A percentile compares a stretch with the other conserved stretches of the same genome.
phyloP scores from a whole-genome alignment of 1,140 invertebrate species.

The Caenorhabditis remanei region DNA sequence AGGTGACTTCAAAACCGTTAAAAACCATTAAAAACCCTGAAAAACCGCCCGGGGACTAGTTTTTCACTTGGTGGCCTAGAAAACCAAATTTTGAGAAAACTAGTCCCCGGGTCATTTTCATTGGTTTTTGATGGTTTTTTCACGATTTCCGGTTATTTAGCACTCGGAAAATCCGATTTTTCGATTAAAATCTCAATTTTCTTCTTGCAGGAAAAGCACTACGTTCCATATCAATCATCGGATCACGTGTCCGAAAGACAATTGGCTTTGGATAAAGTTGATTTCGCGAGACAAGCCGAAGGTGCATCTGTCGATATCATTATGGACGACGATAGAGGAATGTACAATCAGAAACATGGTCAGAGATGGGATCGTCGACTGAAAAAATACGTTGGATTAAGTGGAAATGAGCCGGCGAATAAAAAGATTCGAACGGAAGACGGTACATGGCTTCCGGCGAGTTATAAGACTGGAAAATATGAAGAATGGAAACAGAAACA shows the following conservation, averaged over 20 bases:
- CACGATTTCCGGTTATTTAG: no score
- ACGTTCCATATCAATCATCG: constrained; percentile 27
- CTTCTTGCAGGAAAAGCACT: constrained; percentile 61
- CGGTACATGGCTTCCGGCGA: constrained; percentile 90
- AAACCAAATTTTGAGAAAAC: not conserved
- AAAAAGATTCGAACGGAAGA: constrained; percentile 94
- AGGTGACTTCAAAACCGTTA: no score
- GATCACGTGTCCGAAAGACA: constrained; percentile 59
- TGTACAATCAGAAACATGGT: constrained; percentile 81
- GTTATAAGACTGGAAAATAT: constrained; percentile 91
- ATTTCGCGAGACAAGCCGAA: constrained; percentile 84
- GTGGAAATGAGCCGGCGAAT: constrained; percentile 81
- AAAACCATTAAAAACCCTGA: no score
- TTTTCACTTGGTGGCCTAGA: not conserved
- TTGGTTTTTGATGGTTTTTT: not conserved
- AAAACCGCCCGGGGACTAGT: no score
- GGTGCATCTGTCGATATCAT: constrained; percentile 85
- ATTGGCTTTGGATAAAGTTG: constrained; percentile 72
- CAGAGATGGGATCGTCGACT: constrained; percentile 86
- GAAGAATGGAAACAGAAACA: constrained; percentile 86
- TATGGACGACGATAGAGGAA: constrained; percentile 84
- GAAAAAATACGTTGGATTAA: constrained; percentile 88
- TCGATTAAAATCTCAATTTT: not conserved
- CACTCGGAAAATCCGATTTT: no score
- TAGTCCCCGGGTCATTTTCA: not conserved